Conservation (phyloP, 1,140 invertebrate genomes). For the Drosophila orosa region DNA sequence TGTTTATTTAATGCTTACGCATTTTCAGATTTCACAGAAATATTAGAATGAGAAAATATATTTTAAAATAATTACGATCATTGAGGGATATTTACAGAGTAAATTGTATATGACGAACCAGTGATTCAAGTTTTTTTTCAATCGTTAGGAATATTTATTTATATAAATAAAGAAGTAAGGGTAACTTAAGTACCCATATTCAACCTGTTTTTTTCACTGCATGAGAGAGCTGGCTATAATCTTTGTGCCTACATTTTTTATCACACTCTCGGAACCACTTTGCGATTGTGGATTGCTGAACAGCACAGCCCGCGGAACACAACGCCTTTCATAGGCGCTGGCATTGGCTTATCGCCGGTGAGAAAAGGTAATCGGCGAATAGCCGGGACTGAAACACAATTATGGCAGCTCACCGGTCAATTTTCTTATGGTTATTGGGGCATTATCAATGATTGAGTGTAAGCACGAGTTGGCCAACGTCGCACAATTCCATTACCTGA, state of each 20-base stretch:
- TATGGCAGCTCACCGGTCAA: conserved; percentile 43
- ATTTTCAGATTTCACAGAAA: neutral
- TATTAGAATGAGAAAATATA: neutral
- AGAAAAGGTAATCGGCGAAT: conserved; percentile 45
- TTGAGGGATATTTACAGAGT: too few species aligned
- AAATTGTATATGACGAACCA: too few species aligned
- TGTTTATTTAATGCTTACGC: neutral
- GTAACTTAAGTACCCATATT: neutral
- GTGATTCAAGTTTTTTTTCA: too few species aligned
- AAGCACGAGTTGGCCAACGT: conserved; percentile 61
- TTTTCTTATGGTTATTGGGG: conserved; percentile 21
- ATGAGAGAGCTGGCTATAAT: conserved; percentile 44
- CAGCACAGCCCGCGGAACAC: conserved; percentile 17
- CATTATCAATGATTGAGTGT: conserved; percentile 74
- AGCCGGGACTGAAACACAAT: conserved; percentile 36
- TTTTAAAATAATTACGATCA: too few species aligned
- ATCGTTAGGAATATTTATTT: too few species aligned
- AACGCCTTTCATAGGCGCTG: conserved; percentile 43
- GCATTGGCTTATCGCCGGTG: conserved; percentile 49
- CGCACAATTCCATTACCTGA: conserved; percentile 28
- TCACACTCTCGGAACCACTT: conserved; percentile 63
- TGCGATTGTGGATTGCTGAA: conserved; percentile 64
- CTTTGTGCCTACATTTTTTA: conserved; percentile 64
- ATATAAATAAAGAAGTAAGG: too few species aligned
- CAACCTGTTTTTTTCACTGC: neutral